Conservation (phyloP, 2,113 vertebrate genomes). For the Steatornis caripensis region DNA sequence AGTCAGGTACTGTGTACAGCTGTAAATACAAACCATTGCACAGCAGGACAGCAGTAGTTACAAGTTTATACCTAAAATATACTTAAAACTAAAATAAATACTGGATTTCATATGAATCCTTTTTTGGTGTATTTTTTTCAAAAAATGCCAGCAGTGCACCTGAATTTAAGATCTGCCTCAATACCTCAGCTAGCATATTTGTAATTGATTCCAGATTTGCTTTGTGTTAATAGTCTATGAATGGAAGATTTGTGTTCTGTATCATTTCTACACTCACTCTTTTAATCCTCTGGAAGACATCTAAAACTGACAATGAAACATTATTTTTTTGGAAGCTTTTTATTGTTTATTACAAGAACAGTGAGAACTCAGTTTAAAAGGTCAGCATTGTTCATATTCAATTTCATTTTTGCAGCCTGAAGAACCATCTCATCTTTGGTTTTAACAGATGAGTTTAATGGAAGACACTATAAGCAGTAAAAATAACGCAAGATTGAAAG, state of each 20-base stretch:
- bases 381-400: background rate
- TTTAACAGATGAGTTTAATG: background rate
- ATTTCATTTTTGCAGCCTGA: background rate
- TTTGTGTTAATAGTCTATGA: background rate
- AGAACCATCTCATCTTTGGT: background rate
- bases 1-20: background rate
- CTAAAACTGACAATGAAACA: background rate
- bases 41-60: background rate
- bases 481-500: background rate
- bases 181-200: background rate
- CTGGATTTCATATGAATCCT: background rate
- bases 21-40: background rate
- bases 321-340: background rate
- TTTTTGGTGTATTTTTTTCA: background rate
- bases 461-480: background rate
- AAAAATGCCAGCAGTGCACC: background rate
- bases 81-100: background rate
- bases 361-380: background rate
- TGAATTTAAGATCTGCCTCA: background rate
- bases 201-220: background rate
- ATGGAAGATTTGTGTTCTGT: background rate
- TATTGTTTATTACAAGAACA: background rate
- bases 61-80: background rate
- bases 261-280: background rate
- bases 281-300: background rate